Base-by-base conservation (phyloP, 2,797 vertebrate genomes). In the Mormyrus proboscirostris region DNA sequence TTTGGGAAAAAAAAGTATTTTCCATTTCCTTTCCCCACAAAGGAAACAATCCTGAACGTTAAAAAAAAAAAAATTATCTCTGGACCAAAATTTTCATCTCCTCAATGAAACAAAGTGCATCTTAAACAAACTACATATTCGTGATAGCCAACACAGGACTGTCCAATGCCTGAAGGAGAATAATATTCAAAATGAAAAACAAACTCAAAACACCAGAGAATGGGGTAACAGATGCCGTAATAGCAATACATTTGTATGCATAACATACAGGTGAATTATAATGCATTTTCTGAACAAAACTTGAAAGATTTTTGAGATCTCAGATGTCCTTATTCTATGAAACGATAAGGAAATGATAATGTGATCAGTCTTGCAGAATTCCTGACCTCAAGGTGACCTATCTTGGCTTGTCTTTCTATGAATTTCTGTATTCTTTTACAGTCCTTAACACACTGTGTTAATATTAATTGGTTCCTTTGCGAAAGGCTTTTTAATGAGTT, bases 11-110 rank as follows among this genome's bases (percentile, higher is more conserved):
- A 83, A 25, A 86, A 69, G 19, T 14, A 38, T 90, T 90, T 73
- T 91, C 88, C 83, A 92, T 79, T n/a, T 12, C 44, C 19, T 83
- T 55, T 89, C 73, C 16, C 1, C 22, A 29, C 22, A 84, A 59
- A 59, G 12, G 25, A 84, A 89, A 44, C 14, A 82, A 84, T 84
- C 9, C 88, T 91, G 86, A 69, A 29, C 89, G 89, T 89, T 91
- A 91, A 29, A 50, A 29, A 53, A 25, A 1, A n/a, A 3, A 0
- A 4, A 25, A 14, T 47, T 22, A 84, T 86, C 50, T 86, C 25
- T 29, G 22, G 49, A 86, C 22, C 1, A 0, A 33, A 29, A 86
- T 47, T 9, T 79, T 79, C 38, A 44, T 79, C 73, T 79, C 38
- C 16, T 79, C 73, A 44, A 44, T 79, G 73, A 79, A 44, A 79